Evolutionary conservation across 1,140 invertebrate species (phyloP), one percentile per base, ranked within the genome.

Genomic region (Achatina immaculata): DNA sequence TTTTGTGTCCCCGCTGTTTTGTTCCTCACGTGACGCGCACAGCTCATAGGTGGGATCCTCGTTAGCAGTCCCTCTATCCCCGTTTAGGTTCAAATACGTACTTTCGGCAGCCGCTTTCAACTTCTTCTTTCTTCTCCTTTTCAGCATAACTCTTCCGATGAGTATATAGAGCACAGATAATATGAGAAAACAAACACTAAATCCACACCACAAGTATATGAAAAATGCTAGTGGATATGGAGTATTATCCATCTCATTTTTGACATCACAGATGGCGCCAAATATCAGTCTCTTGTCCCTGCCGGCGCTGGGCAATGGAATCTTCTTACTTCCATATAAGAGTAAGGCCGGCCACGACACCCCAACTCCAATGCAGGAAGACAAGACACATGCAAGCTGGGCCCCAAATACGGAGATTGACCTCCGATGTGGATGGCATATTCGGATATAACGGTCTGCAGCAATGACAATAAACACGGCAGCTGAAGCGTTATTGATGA

Each of bases 361-460:
- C 0, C 81, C 40, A 14, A 86, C 16, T 0, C 86, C 82, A 34
- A 87, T 51, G 7, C 83, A 38, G 43, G 85, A 76, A 16, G 84
- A 80, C 34, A 85, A 38, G 11, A 78, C 31, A 69, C 88, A 89
- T 14, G 84, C 83, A 0, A 83, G 24, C 68, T 86, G 86, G 0
- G 87, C 83, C n/a, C 81, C 62, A 0, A 48, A 79, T 7, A 82
- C 74, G 0, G 85, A 84, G 28, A 89, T 77, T 7, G 84, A 66
- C 36, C 69, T 77, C 7, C 82, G 74, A 36, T 84, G 78, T 0
- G 88, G 88, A 65, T 83, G 72, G 62, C 88, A 87, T n/a, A 89
- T 86, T 72, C 87, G 87, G 34, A 85, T 72, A 81, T 85, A 89
- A 24, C 88, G 74, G 72, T 89, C 88, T 38, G 86, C 77, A 38